Conservation (phyloP, 2,797 vertebrate genomes). For the Poecile montanus region DNA sequence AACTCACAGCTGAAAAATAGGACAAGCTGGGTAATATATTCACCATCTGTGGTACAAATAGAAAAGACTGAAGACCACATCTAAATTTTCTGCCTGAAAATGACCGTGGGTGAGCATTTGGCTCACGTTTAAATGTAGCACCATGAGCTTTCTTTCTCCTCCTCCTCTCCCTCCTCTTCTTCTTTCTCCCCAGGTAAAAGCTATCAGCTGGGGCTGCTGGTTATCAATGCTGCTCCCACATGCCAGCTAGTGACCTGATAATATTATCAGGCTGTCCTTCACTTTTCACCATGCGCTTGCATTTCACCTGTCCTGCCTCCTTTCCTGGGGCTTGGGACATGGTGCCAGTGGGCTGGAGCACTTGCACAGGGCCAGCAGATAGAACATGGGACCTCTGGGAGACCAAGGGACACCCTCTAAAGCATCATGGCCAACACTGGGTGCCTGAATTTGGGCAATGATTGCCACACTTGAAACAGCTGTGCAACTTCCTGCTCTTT, state of each 20-base stretch:
- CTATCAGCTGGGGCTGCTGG: not conserved
- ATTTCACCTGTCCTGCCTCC: not conserved
- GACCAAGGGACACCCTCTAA: not conserved
- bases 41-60: slow-evolving; percentile 12
- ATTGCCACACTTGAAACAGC: not conserved
- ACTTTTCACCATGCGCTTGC: rapidly evolving
- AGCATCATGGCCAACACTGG: no score
- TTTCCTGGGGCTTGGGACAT: no score
- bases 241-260: not conserved
- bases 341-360: not conserved
- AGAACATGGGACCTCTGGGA: not conserved
- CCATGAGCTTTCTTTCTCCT: not conserved
- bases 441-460: not conserved
- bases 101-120: not conserved
- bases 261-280: not conserved
- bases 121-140: not conserved
- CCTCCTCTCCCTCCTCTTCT: not conserved
- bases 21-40: not conserved
- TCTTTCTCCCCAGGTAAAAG: not conserved
- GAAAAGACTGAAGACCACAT: slow-evolving; percentile 5
- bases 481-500: not conserved
- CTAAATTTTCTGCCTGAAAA: slow-evolving; percentile 31
- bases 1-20: not conserved
- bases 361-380: not conserved
- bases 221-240: not conserved